phyloP scores from a whole-genome alignment of 2,113 vertebrate genomes.

The Egretta garzetta region DNA sequence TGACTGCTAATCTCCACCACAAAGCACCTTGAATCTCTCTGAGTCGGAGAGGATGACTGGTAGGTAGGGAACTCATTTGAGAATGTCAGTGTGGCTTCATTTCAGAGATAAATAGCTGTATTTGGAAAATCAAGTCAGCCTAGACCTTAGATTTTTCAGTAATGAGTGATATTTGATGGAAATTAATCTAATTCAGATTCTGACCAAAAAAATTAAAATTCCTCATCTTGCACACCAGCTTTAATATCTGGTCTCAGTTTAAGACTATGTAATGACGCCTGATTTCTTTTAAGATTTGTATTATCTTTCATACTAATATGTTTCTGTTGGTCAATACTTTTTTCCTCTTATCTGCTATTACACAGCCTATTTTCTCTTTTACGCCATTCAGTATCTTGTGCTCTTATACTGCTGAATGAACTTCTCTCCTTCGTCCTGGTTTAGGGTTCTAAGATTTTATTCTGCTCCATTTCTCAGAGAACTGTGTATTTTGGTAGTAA shows the following conservation, averaged over 20 bases:
- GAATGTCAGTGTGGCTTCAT: not conserved
- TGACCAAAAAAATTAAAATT: not conserved
- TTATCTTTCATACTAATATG: not conserved
- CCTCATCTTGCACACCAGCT: not conserved
- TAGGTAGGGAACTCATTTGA: not conserved
- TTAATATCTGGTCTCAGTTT: not conserved
- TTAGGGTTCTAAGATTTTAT: not conserved
- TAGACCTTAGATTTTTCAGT: not conserved
- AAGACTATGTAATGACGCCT: not conserved
- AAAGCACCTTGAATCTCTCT: not conserved
- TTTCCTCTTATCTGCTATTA: not conserved
- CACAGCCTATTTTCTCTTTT: not conserved
- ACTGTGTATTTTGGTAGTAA: not conserved
- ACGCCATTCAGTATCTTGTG: fast-evolving
- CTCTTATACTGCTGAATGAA: fast-evolving
- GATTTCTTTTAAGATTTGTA: not conserved
- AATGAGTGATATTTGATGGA: not conserved
- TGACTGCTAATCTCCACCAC: not conserved
- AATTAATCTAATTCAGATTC: not conserved
- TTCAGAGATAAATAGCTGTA: not conserved
- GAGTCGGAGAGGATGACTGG: not conserved
- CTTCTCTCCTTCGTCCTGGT: not conserved
- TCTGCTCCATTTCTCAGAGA: not conserved
- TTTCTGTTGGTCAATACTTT: not conserved
- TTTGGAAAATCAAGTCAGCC: not conserved